Conservation (phyloP, 2,113 vertebrate species). For the Sialia sialis region DNA sequence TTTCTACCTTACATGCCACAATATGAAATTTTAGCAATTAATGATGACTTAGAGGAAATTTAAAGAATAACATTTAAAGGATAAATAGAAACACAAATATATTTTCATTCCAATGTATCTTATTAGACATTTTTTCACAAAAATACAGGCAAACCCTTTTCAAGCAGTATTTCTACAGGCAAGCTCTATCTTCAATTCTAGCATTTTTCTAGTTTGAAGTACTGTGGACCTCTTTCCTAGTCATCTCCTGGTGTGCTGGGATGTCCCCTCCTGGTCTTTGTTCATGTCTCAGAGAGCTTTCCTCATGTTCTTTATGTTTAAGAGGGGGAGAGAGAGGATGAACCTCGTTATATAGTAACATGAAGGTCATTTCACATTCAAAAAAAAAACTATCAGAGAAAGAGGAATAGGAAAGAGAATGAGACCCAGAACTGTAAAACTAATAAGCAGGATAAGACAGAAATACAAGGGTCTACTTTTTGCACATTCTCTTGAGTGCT, state of each 20-base stretch:
- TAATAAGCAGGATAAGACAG: neutral
- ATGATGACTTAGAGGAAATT: neutral
- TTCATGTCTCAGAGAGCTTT: neutral
- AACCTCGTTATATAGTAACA: neutral
- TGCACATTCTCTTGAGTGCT: neutral
- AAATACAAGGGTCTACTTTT: neutral
- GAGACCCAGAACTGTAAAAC: neutral
- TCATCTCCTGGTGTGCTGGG: neutral
- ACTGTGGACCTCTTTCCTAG: neutral
- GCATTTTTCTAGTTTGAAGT: neutral
- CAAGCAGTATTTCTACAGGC: neutral
- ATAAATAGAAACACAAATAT: neutral
- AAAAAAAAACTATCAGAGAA: neutral
- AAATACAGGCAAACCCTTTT: neutral
- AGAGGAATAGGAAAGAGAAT: neutral
- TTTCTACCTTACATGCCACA: neutral
- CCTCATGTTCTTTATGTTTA: neutral
- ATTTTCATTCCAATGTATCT: neutral
- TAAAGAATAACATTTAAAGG: neutral
- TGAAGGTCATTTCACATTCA: neutral
- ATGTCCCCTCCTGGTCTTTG: neutral
- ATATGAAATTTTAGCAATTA: neutral
- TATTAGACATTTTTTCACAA: neutral
- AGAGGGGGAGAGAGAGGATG: neutral
- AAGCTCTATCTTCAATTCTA: neutral